A percentile compares a stretch with the other conserved stretches of the same genome.
These are phyloP conservation scores for Hipposideros larvatus DNA, from an alignment of 2,797 vertebrate species.

Conservation along the genomic window DNA sequence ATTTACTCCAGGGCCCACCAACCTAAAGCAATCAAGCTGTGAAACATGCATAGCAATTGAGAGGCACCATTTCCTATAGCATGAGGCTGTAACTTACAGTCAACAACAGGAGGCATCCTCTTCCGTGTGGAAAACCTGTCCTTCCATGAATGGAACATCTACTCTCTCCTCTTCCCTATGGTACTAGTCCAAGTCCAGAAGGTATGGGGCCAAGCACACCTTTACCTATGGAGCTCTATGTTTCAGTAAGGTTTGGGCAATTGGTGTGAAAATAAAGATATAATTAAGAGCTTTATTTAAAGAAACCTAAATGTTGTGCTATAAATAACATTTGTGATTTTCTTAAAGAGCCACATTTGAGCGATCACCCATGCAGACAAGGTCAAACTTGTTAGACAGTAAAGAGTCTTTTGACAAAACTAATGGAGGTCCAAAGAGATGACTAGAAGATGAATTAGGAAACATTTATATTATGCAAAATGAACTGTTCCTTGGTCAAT, in stretches of 20 bases:
- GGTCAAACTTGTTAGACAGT: neutral
- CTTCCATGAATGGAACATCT: neutral
- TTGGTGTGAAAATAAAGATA: conserved; percentile 19
- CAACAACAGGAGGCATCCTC: neutral
- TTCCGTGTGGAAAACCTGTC: neutral
- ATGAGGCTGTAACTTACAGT: neutral
- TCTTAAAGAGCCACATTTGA: neutral
- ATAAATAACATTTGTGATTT: neutral
- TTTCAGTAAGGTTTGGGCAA: neutral
- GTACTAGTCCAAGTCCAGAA: neutral
- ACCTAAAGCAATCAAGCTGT: neutral
- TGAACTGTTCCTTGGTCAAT: conserved; percentile 11
- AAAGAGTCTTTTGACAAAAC: neutral
- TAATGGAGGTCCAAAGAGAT: neutral
- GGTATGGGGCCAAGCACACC: neutral
- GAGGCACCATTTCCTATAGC: neutral
- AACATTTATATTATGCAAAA: neutral
- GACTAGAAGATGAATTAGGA: neutral
- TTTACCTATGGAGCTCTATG: neutral
- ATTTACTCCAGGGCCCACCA: neutral
- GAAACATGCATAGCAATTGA: neutral
- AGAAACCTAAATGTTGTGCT: neutral
- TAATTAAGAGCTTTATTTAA: neutral
- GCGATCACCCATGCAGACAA: neutral
- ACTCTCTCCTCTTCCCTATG: neutral